These are phyloP conservation scores for Microdon myrmicae DNA, from an alignment of 2,888 invertebrate genomes.

Conservation along the genomic window DNA sequence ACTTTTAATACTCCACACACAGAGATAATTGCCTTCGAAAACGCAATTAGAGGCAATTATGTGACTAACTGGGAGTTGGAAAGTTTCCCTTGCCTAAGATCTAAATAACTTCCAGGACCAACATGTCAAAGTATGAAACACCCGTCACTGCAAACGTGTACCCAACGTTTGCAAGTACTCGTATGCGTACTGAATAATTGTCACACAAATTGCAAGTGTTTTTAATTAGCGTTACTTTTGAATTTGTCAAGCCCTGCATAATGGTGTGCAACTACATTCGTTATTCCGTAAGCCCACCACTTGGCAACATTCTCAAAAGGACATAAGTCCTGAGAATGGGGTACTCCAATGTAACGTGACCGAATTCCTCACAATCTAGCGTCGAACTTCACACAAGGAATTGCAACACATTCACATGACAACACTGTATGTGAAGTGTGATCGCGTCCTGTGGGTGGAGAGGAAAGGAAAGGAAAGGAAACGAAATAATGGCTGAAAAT, in stretches of 20 bases:
- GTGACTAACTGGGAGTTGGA: slow-evolving; percentile 32
- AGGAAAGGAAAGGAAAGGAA: slow-evolving; percentile 25
- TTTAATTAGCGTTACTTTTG: slow-evolving; percentile 40
- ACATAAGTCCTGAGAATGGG: slow-evolving; percentile 19
- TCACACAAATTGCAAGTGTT: slow-evolving; percentile 30
- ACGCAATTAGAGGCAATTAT: slow-evolving; percentile 32
- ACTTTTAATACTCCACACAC: no score
- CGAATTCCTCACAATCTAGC: slow-evolving; percentile 36
- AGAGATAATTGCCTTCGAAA: slow-evolving; percentile 21
- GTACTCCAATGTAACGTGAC: slow-evolving; percentile 29
- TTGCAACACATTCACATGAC: slow-evolving; percentile 28
- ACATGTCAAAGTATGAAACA: slow-evolving; percentile 5
- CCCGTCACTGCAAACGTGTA: not conserved
- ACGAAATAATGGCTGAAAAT: slow-evolving; percentile 39
- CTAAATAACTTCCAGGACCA: slow-evolving; percentile 8
- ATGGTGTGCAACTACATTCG: not conserved
- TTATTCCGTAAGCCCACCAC: not conserved
- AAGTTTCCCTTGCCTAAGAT: slow-evolving; percentile 11
- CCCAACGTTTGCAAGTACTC: not conserved
- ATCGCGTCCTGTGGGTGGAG: slow-evolving; percentile 8
- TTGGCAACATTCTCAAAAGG: slow-evolving; percentile 28
- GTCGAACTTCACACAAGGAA: slow-evolving; percentile 17
- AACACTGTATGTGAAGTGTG: slow-evolving; percentile 14
- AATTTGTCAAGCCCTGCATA: slow-evolving; percentile 1
- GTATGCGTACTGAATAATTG: slow-evolving; percentile 7